Conservation (phyloP, 2,888 invertebrate genomes). For the Dendrolimus pini region DNA sequence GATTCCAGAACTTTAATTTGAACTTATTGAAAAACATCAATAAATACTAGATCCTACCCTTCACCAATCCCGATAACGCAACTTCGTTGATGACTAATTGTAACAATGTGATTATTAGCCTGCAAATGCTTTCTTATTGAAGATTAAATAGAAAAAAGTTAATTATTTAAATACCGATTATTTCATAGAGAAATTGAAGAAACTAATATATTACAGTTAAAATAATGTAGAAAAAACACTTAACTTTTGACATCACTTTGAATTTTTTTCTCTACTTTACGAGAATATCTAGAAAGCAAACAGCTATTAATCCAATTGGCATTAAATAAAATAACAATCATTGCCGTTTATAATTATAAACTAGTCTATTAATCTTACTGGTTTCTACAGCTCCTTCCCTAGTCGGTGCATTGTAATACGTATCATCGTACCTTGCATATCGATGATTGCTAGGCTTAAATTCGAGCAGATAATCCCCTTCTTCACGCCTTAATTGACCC, state of each 20-base stretch:
- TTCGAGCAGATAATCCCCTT: slow-evolving; percentile 61
- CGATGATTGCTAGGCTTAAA: slow-evolving; percentile 63
- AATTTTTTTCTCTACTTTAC: too few species aligned
- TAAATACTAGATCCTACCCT: slow-evolving; percentile 19
- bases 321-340: slow-evolving; percentile 16
- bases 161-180: too few species aligned
- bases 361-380: slow-evolving; percentile 69
- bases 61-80: slow-evolving; percentile 25
- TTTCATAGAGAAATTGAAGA: too few species aligned
- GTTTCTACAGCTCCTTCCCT: slow-evolving; percentile 51
- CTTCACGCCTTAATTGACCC: slow-evolving; percentile 51
- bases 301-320: too few species aligned
- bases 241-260: too few species aligned
- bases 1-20: too few species aligned
- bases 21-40: not conserved
- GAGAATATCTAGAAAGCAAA: too few species aligned
- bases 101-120: too few species aligned
- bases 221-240: too few species aligned
- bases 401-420: slow-evolving; percentile 48
- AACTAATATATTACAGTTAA: too few species aligned
- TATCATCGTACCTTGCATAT: slow-evolving; percentile 62
- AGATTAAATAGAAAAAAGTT: too few species aligned
- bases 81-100: slow-evolving; percentile 16
- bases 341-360: slow-evolving; percentile 67
- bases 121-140: too few species aligned